Percentiles rank a stretch among this genome's conserved stretches.
Evolutionary conservation across 1,140 invertebrate species (phyloP).

Genomic region (Polyergus mexicanus): DNA sequence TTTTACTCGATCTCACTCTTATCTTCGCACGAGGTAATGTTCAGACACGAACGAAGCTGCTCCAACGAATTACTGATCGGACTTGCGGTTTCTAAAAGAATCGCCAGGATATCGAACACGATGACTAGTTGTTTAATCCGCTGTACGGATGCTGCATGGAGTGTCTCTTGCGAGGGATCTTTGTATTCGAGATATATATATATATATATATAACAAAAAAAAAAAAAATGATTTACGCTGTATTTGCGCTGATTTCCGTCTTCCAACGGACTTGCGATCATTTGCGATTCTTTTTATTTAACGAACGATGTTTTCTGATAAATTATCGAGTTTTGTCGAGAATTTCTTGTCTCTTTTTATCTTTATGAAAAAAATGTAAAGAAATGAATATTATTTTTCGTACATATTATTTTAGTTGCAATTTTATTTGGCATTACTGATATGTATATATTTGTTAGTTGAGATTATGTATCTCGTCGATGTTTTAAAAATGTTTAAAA

Average conservation of each 20-base stretch:
- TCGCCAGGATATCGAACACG: conserved; percentile 23
- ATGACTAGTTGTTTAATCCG: conserved; percentile 65
- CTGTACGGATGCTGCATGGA: conserved; percentile 63
- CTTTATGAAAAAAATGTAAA: not conserved
- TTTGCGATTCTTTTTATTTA: conserved; percentile 12
- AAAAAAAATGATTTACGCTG: not conserved
- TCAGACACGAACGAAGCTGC: conserved; percentile 34
- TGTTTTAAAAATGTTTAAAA: not conserved
- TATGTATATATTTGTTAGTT: no score
- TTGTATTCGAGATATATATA: not conserved
- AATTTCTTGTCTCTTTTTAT: not conserved
- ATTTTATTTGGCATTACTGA: conserved; percentile 3
- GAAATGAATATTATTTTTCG: not conserved
- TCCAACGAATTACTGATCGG: conserved; percentile 35
- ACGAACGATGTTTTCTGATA: not conserved
- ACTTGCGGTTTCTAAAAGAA: conserved; percentile 17
- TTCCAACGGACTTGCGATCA: not conserved
- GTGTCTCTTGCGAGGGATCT: conserved; percentile 34
- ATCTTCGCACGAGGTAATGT: conserved; percentile 29
- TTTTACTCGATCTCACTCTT: not conserved
- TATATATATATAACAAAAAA: no score
- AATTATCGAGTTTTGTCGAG: not conserved
- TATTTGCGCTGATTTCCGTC: not conserved
- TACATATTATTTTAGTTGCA: not conserved
- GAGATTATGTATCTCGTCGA: no score